Evolutionary conservation across 53 echinoderm and acorn worm genomes (phyloP).

Genomic region (Echinometra lucunter): DNA sequence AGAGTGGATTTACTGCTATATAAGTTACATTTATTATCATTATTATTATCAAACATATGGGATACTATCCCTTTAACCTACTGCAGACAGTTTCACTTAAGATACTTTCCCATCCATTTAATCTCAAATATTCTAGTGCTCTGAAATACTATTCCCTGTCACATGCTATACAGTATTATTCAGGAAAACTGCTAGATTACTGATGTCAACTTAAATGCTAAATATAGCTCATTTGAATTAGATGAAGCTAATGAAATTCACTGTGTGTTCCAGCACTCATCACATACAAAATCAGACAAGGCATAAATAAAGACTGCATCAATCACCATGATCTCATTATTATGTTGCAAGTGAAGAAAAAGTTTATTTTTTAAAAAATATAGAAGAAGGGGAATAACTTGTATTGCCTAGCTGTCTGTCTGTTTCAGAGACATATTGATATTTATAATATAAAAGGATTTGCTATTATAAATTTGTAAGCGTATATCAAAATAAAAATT

Average conservation of each 20-base stretch:
- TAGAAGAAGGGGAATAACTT: too few relatives aligned
- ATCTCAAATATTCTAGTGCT: neutral
- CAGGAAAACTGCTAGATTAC: slow-evolving; percentile 29
- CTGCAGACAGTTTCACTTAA: slow-evolving; percentile 8
- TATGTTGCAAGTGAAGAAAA: neutral
- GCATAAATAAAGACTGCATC: neutral
- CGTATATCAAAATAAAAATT: neutral
- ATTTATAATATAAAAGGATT: neutral
- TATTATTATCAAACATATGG: too few relatives aligned
- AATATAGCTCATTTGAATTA: neutral
- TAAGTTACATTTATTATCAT: too few relatives aligned
- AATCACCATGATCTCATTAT: slow-evolving; percentile 8
- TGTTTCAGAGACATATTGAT: neutral
- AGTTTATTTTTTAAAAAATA: too few relatives aligned
- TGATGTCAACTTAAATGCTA: neutral
- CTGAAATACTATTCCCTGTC: neutral
- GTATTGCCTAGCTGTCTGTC: neutral
- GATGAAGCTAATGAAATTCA: neutral
- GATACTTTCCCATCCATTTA: neutral
- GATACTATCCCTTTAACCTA: neutral
- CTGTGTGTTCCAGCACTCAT: neutral
- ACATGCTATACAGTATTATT: neutral
- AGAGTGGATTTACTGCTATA: too few relatives aligned
- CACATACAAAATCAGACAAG: neutral
- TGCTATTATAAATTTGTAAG: neutral